Base-by-base conservation (phyloP, 2,797 vertebrate species). In the Pyrocephalus nanus region DNA sequence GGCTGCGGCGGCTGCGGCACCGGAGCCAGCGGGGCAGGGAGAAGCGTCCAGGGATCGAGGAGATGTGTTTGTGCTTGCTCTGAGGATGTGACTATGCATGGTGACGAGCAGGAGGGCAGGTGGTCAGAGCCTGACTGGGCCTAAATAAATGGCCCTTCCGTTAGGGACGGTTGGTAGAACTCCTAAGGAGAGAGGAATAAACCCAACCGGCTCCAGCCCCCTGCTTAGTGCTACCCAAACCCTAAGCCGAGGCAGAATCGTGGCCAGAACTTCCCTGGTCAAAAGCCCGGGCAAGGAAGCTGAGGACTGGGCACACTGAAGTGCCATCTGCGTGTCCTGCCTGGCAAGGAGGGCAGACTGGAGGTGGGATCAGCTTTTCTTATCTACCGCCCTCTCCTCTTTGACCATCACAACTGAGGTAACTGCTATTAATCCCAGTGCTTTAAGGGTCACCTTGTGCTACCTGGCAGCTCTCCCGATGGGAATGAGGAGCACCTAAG, bases 401-500 rank as follows among this genome's bases (percentile, higher is more conserved):
- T 47, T 76, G 54, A 38, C 84, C 38, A 75, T 47, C 71, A 22
- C 66, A 61, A 17, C 64, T 82, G 54, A 64, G 85, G 92, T 76
- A 91, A 91, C 88, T 80, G 85, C 88, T 43, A 7, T 86, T 96
- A 96, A 94, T 95, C 82, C 82, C n/a, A 2, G 61, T 54, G 87
- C 86, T 93, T 94, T 92, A 69, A 26, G 54, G 78, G 94, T 96
- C 76, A 93, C 90, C 79, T 77, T 75, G 65, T 92, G 90, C 75
- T 92, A 72, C 84, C 86, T 87, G 86, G 85, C 86, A 90, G 55
- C 69, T 66, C 75, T 94, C 86, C 91, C 15, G 3, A 85, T 53
- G 36, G 36, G 23, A 23, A 36, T 12, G 54, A 51, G n/a, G 21
- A 55, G 11, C 60, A 55, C n/a, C 72, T 61, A 8, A n/a, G 61